Base-by-base conservation (phyloP, 35 echinoderm and acorn worm genomes). In the Apostichopus parvimensis region DNA sequence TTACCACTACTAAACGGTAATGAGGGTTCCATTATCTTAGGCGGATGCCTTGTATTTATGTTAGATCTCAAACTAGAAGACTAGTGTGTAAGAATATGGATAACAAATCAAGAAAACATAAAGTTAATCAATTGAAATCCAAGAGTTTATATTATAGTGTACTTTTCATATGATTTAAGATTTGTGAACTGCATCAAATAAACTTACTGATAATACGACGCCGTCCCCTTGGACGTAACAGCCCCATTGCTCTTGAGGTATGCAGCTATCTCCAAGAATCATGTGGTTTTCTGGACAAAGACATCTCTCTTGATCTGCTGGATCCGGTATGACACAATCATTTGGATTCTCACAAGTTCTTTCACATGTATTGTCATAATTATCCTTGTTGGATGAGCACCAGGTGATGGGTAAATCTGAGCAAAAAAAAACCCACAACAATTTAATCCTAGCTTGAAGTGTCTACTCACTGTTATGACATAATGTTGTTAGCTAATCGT, bases 281-380 rank as follows among this genome's bases (percentile, higher is more conserved):
- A 57, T 58, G 58, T 58, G 58, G 6, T 59, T 59, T 58, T 59
- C 81, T 6, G 11, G 81, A 59, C 81, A 84, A 55, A 84, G 54
- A 59, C 81, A 84, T 57, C 54, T 58, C 58, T 84, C 55, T 22
- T 0, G 9, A n/a, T 20, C 81, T 5, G 7, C 8, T 53, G 54
- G 58, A 58, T 58, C 45, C 12, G 54, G 8, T 15, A 1, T 18
- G 25, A 84, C 58, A 15, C 81, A 84, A 6, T 4, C 17, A 58
- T 84, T 59, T 5, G 81, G 81, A 60, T 84, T 59, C 5, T 21
- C 55, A 59, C 81, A 84, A 54, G 54, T 84, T 84, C 81, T 84
- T 17, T 84, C 54, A 18, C 81, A 84, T n/a, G 58, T 60, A 12
- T 60, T 12, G 4, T 60, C 11, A 9, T 3, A 60, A 60, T 60